Percentiles rank a stretch among this genome's conserved stretches.
Conservation (phyloP, 2,797 vertebrate species). For the Ctenopoma multispine region DNA sequence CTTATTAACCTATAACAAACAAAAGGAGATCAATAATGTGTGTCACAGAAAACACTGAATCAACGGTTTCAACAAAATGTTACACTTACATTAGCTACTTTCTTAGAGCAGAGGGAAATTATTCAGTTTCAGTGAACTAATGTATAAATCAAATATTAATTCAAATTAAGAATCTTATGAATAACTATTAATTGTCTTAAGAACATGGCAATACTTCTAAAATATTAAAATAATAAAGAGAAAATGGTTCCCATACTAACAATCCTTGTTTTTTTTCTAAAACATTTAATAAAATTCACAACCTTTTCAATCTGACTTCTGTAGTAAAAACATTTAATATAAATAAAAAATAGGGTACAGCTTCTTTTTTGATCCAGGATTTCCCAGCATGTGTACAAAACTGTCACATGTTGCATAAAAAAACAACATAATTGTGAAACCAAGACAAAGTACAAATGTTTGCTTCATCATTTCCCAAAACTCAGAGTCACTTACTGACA, state of each 20-base stretch:
- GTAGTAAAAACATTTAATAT: not conserved
- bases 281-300: not conserved
- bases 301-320: not conserved
- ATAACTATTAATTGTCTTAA: no score
- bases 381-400: constrained; percentile 19
- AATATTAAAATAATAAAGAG: not conserved
- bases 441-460: constrained; percentile 61
- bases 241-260: not conserved
- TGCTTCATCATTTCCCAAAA: constrained; percentile 75
- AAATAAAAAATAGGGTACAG: not conserved
- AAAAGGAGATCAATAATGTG: constrained; percentile 60
- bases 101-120: no score
- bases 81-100: not conserved
- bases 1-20: constrained; percentile 70
- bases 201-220: no score
- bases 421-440: constrained; percentile 53
- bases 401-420: constrained; percentile 22
- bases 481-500: constrained; percentile 28
- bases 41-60: constrained; percentile 2
- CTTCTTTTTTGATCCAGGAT: not conserved
- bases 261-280: not conserved
- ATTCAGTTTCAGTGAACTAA: not conserved
- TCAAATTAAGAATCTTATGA: no score
- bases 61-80: not conserved
- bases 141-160: not conserved